phyloP scores from a whole-genome alignment of 2,113 vertebrate genomes.

The Calidris pugnax region DNA sequence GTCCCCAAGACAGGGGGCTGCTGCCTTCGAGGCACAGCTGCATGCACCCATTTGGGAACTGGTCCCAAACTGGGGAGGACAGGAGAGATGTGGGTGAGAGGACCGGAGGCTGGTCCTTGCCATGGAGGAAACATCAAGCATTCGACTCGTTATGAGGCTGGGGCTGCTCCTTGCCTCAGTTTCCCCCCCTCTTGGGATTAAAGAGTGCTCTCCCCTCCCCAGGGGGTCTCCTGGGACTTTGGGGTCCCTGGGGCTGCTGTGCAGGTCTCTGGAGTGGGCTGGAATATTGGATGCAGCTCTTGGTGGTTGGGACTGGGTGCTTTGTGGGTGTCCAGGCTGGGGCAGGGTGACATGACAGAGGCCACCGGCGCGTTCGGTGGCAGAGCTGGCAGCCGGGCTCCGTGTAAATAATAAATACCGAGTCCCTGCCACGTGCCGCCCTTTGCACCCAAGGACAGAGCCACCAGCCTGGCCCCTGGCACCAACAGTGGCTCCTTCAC shows the following conservation, averaged over 20 bases:
- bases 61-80: fast-evolving
- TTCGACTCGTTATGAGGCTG: fast-evolving
- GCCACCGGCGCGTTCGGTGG: fast-evolving
- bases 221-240: fast-evolving
- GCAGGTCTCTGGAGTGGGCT: not conserved
- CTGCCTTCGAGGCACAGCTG: fast-evolving
- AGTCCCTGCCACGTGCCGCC: not conserved
- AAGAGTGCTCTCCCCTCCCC: not conserved
- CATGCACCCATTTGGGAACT: fast-evolving
- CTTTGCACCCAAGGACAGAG: not conserved
- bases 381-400: not conserved
- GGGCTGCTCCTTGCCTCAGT: not conserved
- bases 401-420: fast-evolving
- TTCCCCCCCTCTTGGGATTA: not conserved
- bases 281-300: not conserved
- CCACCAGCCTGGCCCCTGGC: not conserved
- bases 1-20: not conserved
- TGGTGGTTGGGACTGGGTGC: not conserved
- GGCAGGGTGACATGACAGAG: not conserved
- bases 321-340: not conserved
- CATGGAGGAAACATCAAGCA: not conserved
- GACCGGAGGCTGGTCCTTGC: not conserved
- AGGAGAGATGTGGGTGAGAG: fast-evolving
- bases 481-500: not conserved
- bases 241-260: not conserved